Evolutionary conservation across 2,113 vertebrate genomes (phyloP).

Genomic region (Semicossyphus pulcher): DNA sequence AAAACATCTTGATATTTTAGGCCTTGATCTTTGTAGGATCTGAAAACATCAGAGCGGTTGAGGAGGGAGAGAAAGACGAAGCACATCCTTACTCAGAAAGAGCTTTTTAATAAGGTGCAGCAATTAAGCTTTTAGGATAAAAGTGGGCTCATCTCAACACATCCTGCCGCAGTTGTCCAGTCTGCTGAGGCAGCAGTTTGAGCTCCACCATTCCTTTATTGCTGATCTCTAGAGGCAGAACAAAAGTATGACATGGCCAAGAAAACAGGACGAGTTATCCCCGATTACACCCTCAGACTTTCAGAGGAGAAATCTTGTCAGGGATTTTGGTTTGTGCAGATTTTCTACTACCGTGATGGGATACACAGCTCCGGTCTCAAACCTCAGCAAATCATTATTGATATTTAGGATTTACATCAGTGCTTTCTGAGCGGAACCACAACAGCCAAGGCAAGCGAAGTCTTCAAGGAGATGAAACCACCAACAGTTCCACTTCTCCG

Average conservation of each 20-base stretch:
- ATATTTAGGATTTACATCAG: too few species aligned
- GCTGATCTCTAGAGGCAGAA: neutral
- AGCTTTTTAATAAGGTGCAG: constrained; percentile 10
- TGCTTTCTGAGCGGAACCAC: too few species aligned
- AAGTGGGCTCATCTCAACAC: neutral
- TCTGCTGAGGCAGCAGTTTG: neutral
- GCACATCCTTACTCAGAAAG: neutral
- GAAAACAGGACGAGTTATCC: too few species aligned
- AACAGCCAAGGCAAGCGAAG: too few species aligned
- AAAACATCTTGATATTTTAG: neutral
- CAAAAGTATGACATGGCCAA: neutral
- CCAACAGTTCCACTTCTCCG: too few species aligned
- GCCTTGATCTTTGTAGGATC: neutral
- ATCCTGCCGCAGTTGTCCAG: neutral
- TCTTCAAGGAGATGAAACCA: too few species aligned
- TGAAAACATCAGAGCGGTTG: neutral
- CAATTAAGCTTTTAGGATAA: neutral
- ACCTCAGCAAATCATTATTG: too few species aligned
- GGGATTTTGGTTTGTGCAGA: too few species aligned
- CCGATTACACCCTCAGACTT: too few species aligned
- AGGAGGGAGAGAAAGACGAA: neutral
- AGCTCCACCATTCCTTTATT: neutral
- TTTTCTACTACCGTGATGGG: too few species aligned
- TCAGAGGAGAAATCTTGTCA: too few species aligned
- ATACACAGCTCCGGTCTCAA: too few species aligned